These are phyloP conservation scores for Perodicticus potto DNA, from an alignment of 2,797 vertebrate genomes.

Conservation along the genomic window DNA sequence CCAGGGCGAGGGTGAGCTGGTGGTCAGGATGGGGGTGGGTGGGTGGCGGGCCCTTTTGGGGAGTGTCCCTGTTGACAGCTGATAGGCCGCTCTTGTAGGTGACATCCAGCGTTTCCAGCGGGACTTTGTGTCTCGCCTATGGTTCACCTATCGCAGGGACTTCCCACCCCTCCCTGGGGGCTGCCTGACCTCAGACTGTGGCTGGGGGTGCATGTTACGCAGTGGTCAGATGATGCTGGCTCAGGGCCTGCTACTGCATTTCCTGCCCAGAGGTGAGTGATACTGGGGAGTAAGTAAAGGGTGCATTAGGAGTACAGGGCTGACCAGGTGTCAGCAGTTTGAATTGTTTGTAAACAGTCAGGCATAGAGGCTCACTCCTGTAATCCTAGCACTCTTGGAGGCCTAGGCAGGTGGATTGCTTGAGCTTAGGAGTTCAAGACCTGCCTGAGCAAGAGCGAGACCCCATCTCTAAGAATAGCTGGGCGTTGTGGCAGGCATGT, in stretches of 20 bases:
- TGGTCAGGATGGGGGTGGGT: not conserved
- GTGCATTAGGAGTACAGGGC: not conserved
- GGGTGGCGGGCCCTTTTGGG: not conserved
- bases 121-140: constrained; percentile 93
- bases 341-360: not conserved
- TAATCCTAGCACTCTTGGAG: no score
- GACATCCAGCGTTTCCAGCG: constrained; percentile 92
- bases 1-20: constrained; percentile 91
- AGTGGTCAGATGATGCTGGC: constrained; percentile 97
- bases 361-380: no score
- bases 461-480: no score
- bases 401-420: no score
- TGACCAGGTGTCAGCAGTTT: not conserved
- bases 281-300: no score
- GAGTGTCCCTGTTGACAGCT: not conserved
- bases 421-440: no score
- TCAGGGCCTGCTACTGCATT: constrained; percentile 93
- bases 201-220: constrained; percentile 97
- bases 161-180: constrained; percentile 94
- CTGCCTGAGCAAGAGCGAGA: no score
- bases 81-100: constrained; percentile 84
- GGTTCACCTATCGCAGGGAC: constrained; percentile 95
- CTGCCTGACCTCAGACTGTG: constrained; percentile 94
- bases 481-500: no score
- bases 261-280: constrained; percentile 91